Evolutionary conservation across 1,140 invertebrate species (phyloP), one percentile per base, ranked within the genome.

Genomic region (Lucilia cuprina): DNA sequence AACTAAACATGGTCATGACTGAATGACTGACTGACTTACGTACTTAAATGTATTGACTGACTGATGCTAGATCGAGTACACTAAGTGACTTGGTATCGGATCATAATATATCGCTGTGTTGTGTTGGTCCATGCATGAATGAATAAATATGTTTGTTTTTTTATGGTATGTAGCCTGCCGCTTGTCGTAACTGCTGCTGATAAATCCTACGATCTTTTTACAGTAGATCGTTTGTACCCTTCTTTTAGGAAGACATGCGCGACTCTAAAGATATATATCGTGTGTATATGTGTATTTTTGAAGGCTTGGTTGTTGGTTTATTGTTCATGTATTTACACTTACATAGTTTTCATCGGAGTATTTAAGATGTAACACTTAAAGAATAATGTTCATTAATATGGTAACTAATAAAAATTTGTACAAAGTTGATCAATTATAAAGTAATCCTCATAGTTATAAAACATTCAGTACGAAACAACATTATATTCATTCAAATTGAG

Each of bases 1-100:
- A 80, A 49, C 77, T 80, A 80, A 80, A 80, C 77, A 80, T 80
- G 77, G 77, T 80, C 77, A 80, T 80, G 77, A 80, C 77, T 80
- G 77, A 80, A 80, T 80, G 77, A 80, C n/a, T n/a, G n/a, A n/a
- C 30, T 80, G 77, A 80, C 77, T 80, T 47, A 80, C n/a, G 17
- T 30, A 77, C 74, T 35, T 17, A 77, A 34, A n/a, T n/a, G 30
- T 30, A 77, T 35, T 47, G 77, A 80, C 77, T 80, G 75, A 41
- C 75, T 78, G 75, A 70, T 70, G 74, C 30, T 3, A 34, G 30
- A 17, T 34, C 34, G 34, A 9, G 13, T 35, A n/a, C n/a, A 35
- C 30, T 35, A 35, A 5, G 74, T 35, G 34, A 77, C 30, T 77
- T 77, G 74, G n/a, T 55, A 41, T 41, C 35, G 35, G 3, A 41